Percentiles rank a stretch among this genome's conserved stretches.
Evolutionary conservation across 2,888 invertebrate genomes (phyloP).

Genomic region (Entomobrya multifasciata): DNA sequence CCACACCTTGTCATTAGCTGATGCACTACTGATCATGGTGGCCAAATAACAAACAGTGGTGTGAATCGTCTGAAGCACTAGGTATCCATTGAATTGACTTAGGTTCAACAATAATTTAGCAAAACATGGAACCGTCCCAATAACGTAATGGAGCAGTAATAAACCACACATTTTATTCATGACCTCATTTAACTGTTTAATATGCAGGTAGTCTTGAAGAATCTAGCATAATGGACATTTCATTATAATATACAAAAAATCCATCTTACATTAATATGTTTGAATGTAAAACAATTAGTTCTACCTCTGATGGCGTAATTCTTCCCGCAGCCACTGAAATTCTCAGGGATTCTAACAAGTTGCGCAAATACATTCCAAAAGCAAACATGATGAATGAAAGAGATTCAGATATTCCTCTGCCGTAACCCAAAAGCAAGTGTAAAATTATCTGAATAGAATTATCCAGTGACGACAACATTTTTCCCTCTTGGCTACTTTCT

Average conservation of each 20-base stretch:
- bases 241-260: not conserved
- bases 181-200: constrained; percentile 15
- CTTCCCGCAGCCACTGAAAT: not conserved
- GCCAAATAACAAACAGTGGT: not conserved
- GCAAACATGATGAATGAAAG: constrained; percentile 5
- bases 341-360: constrained; percentile 18
- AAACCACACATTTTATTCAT: constrained; percentile 25
- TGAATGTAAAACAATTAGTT: no score
- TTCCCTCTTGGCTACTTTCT: not conserved
- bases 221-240: not conserved
- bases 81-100: not conserved
- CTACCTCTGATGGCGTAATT: not conserved
- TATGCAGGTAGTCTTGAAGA: not conserved
- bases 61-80: not conserved
- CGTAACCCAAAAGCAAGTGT: not conserved
- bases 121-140: constrained; percentile 40
- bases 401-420: not conserved
- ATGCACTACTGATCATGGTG: constrained; percentile 45
- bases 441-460: not conserved
- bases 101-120: constrained; percentile 4
- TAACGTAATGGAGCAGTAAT: constrained; percentile 5
- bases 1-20: constrained; percentile 42
- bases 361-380: constrained; percentile 31
- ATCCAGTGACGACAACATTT: constrained; percentile 26
- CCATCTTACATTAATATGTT: no score